Evolutionary conservation across 2,888 invertebrate species (phyloP), one percentile per base, ranked within the genome.

Genomic region (Nudaria mundana): DNA sequence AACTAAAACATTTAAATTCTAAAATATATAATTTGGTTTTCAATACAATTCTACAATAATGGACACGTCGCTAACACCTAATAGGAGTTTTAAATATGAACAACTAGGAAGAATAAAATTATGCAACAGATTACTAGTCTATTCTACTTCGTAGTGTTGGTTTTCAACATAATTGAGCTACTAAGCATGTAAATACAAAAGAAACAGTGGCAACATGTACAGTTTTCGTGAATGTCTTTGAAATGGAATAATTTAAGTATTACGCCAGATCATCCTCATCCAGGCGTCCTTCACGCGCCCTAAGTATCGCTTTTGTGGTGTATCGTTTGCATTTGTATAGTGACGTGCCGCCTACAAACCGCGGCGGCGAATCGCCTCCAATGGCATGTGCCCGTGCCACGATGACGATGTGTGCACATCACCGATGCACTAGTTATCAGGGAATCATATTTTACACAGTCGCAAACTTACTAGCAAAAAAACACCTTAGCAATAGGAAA

Each of bases 11-110:
- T 81, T 81, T 85, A 82, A 81, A 83, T 84, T 86, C 84, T 87
- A 87, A 81, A 82, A 86, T 85, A 86, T 87, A 86, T 84, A 86
- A 85, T 88, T 88, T 88, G 87, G 88, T 86, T 81, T 86, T 82
- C 80, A 82, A 83, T 85, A 85, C 74, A 84, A 81, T 79, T 77
- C 82, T 87, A 88, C 79, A 85, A 84, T 82, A 87, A 83, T 80
- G 74, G 81, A 81, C 77, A 80, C 73, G 74, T 79, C 76, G 71
- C 82, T 87, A 85, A 79, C 70, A 85, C 74, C 85, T 86, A 86
- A 82, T 86, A 87, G 86, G 86, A 86, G 77, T 80, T 83, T 85
- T 82, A 83, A 83, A 86, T 85, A 85, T 80, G 79, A 85, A 81
- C 82, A 87, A 84, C 80, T 86, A 84, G 72, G 79, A 82, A 80